Evolutionary conservation across 2,888 invertebrate species (phyloP).

Genomic region (Lampropteryx suffumata): DNA sequence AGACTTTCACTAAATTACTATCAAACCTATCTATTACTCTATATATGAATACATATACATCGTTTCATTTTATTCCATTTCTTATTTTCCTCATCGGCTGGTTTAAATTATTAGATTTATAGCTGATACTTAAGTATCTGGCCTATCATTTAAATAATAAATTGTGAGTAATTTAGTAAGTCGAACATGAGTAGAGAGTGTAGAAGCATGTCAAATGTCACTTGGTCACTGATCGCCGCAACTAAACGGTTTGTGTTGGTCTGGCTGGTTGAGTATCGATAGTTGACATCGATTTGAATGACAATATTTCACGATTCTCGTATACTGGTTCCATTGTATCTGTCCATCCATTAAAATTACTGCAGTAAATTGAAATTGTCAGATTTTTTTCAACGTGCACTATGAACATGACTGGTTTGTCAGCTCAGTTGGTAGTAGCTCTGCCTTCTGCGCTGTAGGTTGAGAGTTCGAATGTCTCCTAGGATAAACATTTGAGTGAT

Average conservation of each 20-base stretch:
- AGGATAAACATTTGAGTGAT: no score
- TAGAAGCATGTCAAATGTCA: slow-evolving; percentile 37
- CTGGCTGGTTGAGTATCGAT: slow-evolving; percentile 3
- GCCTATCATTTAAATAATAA: slow-evolving; percentile 10
- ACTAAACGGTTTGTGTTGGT: slow-evolving; percentile 5
- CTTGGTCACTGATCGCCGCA: slow-evolving; percentile 29
- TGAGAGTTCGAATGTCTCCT: no score
- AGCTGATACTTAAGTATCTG: not conserved
- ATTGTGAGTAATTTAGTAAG: slow-evolving; percentile 15
- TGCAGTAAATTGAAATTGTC: no score
- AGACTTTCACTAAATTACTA: no score
- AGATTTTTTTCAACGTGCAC: no score
- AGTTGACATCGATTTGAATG: not conserved
- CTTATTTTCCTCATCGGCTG: slow-evolving; percentile 2
- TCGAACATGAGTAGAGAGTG: slow-evolving; percentile 23
- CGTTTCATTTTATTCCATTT: no score
- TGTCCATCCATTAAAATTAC: no score
- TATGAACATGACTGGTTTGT: no score
- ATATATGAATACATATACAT: no score
- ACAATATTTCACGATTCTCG: not conserved
- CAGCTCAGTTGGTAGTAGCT: no score
- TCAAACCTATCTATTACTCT: no score
- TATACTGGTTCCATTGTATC: not conserved
- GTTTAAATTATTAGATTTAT: slow-evolving; percentile 10
- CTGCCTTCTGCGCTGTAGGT: no score